Evolutionary conservation across 2,113 vertebrate species (phyloP), one percentile per base, ranked within the genome.

Genomic region (Sinocyclocheilus anophthalmus): DNA sequence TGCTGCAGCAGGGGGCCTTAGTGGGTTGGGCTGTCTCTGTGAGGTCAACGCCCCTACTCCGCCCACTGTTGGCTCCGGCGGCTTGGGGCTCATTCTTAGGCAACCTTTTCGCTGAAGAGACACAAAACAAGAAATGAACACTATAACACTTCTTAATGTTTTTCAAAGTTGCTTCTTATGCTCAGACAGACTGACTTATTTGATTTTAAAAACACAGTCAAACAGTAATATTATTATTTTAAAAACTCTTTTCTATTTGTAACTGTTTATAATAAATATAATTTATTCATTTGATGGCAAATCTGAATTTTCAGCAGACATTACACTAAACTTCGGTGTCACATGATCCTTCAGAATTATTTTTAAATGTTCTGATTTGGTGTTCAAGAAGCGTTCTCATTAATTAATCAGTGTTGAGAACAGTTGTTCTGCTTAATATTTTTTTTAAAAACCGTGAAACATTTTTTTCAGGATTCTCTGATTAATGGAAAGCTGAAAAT

Each of bases 61-160:
- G 94, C 85, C 94, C 94, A 77, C 95, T 96, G 92, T 83, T 97
- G 86, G 94, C 89, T 92, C 96, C 97, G 81, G 95, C 88, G 89
- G 95, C 95, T 93, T 97, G 97, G 88, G 97, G 96, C 93, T 98
- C 97, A 63, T 93, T 99, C 95, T 99, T 99, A 24, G 98, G 97
- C 95, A 99, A 94, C 92, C 96, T 97, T 95, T 99, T 99, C 86
- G 98, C 95, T 96, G 83, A 70, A 59, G 30, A 39, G 80, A 81
- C 16, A 76, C 33, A 61, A 81, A 73, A 61, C 24, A 59, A 50
- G 13, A 59, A 83, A 72, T 26, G 0, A 61, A 69, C 8, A 9
- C 70, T 9, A 1, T 8, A 72, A 84, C 22, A 11, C 10, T 20
- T 9, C 22, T 20, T 57, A 57, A 59, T 59, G 57, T 59, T 57